A percentile compares a stretch with the other conserved stretches of the same genome.
These are phyloP conservation scores for Leptodirus hochenwartii DNA, from an alignment of 2,888 invertebrate species.

Conservation along the genomic window DNA sequence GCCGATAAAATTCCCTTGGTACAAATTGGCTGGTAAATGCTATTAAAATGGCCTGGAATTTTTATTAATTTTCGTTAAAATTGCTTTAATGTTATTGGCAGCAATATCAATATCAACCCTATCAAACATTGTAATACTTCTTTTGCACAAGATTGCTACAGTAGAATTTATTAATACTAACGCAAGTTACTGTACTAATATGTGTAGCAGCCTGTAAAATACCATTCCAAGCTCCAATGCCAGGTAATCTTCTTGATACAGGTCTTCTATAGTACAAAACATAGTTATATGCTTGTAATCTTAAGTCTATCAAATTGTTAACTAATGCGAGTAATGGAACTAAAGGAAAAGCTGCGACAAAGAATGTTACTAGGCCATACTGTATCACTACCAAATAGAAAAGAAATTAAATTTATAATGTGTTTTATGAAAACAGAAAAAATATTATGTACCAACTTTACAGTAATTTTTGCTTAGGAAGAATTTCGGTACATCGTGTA, in stretches of 20 bases:
- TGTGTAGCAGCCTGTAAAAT: constrained; percentile 19
- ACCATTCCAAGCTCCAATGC: constrained; percentile 20
- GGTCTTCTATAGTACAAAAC: constrained; percentile 16
- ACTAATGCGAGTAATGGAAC: constrained; percentile 81
- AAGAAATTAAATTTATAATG: too few relatives aligned
- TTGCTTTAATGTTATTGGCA: too few relatives aligned
- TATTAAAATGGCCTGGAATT: constrained; percentile 19
- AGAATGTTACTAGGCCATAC: constrained; percentile 85
- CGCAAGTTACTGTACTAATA: constrained; percentile 17
- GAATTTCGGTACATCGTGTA: too few relatives aligned
- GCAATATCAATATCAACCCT: too few relatives aligned
- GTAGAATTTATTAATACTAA: too few relatives aligned
- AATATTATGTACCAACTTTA: too few relatives aligned
- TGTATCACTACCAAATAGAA: constrained; percentile 71
- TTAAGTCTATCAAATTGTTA: constrained; percentile 69
- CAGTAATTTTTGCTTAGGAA: too few relatives aligned
- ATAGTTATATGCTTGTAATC: constrained; percentile 19
- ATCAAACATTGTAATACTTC: too few relatives aligned
- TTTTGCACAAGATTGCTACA: too few relatives aligned
- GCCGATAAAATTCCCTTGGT: constrained; percentile 14
- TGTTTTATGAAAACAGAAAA: too few relatives aligned
- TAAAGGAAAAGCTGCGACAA: constrained; percentile 85
- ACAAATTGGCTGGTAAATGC: constrained; percentile 19
- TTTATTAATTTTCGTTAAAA: too few relatives aligned
- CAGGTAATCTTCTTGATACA: constrained; percentile 14